phyloP scores from a whole-genome alignment of 2,888 invertebrate genomes.

The Amitus sp. region DNA sequence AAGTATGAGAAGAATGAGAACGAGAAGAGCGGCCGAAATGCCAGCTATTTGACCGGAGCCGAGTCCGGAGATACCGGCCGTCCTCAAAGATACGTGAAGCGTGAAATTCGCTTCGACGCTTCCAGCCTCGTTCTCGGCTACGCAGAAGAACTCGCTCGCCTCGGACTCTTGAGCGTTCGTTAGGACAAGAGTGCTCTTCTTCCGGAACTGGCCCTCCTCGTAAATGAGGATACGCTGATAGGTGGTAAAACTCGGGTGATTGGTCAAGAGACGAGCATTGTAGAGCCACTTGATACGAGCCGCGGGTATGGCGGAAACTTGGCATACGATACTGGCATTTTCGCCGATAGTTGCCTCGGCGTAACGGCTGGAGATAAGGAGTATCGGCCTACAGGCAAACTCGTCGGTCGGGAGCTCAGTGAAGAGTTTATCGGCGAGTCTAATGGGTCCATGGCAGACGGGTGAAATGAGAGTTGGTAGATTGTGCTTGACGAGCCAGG shows the following conservation, averaged over 20 bases:
- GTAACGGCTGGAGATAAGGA: constrained; percentile 78
- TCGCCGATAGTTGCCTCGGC: constrained; percentile 84
- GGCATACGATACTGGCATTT: constrained; percentile 86
- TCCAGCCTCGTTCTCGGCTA: constrained; percentile 90
- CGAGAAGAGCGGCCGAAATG: constrained; percentile 82
- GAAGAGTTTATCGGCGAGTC: constrained; percentile 78
- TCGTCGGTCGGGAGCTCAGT: constrained; percentile 82
- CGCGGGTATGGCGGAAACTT: constrained; percentile 83
- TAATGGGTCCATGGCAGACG: constrained; percentile 77
- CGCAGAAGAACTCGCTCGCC: constrained; percentile 87
- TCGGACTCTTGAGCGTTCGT: constrained; percentile 87
- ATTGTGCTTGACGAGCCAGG: constrained; percentile 83
- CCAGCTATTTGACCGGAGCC: constrained; percentile 89
- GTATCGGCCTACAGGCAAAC: constrained; percentile 87
- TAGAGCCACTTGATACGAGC: constrained; percentile 88
- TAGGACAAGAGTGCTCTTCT: constrained; percentile 79
- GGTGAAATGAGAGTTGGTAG: constrained; percentile 83
- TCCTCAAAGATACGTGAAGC: constrained; percentile 80
- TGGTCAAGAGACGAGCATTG: constrained; percentile 81
- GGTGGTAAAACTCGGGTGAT: constrained; percentile 81
- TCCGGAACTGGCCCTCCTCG: constrained; percentile 81
- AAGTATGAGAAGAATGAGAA: constrained; percentile 80
- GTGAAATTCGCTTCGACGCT: constrained; percentile 91
- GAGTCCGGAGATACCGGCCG: constrained; percentile 83
- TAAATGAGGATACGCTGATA: constrained; percentile 80